Base-by-base conservation (phyloP, 30 jellyfish, hydroid and myxozoan genomes). In the Aurelia aurita complex sp. Pacific region DNA sequence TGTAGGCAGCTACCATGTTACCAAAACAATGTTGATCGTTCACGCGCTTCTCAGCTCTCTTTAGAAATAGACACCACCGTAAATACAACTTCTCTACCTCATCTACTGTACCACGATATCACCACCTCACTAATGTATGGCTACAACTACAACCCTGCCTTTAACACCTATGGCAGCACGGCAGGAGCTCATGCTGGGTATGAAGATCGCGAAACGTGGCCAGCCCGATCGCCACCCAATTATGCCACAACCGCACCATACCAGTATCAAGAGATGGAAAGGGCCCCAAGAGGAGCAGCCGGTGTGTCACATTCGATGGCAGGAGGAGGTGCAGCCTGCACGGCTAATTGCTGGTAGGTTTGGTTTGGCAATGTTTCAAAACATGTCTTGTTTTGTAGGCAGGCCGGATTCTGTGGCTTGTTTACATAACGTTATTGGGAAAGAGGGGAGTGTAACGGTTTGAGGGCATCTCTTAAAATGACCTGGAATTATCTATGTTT, bases 211-310 rank as follows among this genome's bases (percentile, higher is more conserved):
- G 91, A 82, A 36, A 35, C 80, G 32, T 82, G 91, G 91, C 79
- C 91, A 51, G 85, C 80, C 18, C 70, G 91, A 23, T 82, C 91
- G 60, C 91, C 91, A 11, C 91, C 91, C 57, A 82, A 82, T 76
- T 82, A 82, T 61, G 91, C 82, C 61, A 65, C 67, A 54, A 75
- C 78, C 16, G 91, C 91, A 18, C 91, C 91, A 13, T 69, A 54
- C 13, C 91, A 82, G 51, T 82, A 69, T 59, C 85, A 82, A 42
- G 91, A 82, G 15, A 60, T 53, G 46, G 91, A 82, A 15, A 82
- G 91, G 64, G 74, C 91, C 34, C 90, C 85, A 43, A 34, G 85
- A 50, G 85, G 91, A 57, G 91, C 91, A 16, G 91, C 91, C 13
- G 91, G 91, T 10, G 85, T 85, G 16, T n/a, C 77, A 11, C 79